These are phyloP conservation scores for Laticauda laticaudata DNA, from an alignment of 2,113 vertebrate genomes.

Conservation along the genomic window DNA sequence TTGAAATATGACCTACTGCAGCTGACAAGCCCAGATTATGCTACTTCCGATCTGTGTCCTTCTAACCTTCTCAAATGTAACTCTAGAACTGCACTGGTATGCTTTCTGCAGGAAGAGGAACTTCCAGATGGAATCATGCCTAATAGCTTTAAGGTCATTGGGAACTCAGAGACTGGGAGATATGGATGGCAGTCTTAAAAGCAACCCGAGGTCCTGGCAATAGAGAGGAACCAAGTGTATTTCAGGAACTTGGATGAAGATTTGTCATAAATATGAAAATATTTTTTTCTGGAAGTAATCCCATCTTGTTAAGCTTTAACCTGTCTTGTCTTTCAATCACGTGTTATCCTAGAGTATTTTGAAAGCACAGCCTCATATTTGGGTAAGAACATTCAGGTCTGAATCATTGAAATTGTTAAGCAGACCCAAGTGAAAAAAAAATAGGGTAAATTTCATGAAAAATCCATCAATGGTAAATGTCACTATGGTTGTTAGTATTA, in stretches of 20 bases:
- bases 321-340: neutral
- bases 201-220: neutral
- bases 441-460: neutral
- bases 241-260: neutral
- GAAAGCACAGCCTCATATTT: neutral
- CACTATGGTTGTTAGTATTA: neutral
- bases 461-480: neutral
- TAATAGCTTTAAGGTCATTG: slow-evolving; percentile 38
- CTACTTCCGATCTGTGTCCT: slow-evolving; percentile 64
- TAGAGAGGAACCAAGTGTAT: neutral
- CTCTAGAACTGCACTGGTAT: slow-evolving; percentile 47
- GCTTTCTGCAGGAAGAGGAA: slow-evolving; percentile 39
- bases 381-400: neutral
- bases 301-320: neutral
- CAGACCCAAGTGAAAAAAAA: neutral
- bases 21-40: slow-evolving; percentile 65
- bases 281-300: slow-evolving; percentile 16
- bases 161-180: neutral
- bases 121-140: slow-evolving; percentile 46
- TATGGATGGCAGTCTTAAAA: neutral
- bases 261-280: slow-evolving; percentile 2
- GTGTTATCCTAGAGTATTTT: neutral
- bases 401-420: neutral
- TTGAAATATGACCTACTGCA: slow-evolving; percentile 68
- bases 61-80: slow-evolving; percentile 71